Base-by-base conservation (phyloP, 2,113 vertebrate species). In the Spermophilus dauricus region DNA sequence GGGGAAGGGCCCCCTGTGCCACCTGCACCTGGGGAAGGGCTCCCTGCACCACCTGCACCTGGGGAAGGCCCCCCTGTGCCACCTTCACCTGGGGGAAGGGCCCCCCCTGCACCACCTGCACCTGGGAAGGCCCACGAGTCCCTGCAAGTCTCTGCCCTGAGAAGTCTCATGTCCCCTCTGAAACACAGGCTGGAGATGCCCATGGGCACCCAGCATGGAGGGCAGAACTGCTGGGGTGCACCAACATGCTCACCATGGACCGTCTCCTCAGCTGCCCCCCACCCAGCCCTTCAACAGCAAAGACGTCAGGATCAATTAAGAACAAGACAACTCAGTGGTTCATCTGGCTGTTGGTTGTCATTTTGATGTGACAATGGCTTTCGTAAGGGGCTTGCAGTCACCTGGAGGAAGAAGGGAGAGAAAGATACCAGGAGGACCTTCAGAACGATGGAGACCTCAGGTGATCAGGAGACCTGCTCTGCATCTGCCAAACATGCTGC, bases 391-490 rank as follows among this genome's bases (percentile, higher is more conserved):
- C 24, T 72, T 45, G 26, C 12, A 28, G 10, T 42, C 24, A 17
- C 53, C 58, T 30, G 18, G 61, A 42, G 24, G 32, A 56, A 42
- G 18, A 10, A 45, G 18, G 18, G 2, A 48, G 58, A 37, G 28
- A 34, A 5, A 2, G 48, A 56, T 20, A 4, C n/a, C 28, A 48
- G 91, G 48, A 76, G 18, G 87, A 28, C 58, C 7, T 22, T 24
- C 0, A 13, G 39, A 32, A 42, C 12, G 0, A 1, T 1, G 24
- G 61, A 0, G 12, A 18, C 5, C 37, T 4, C 2, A 5, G 22
- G 51, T 13, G 32, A 58, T 7, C 4, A 22, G 26, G 42, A 48
- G 7, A 3, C 22, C 67, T 4, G 13, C 13, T 30, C 30, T 11
- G 20, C 34, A 0, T 26, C 12, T 28, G 11, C 82, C n/a, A 39